Evolutionary conservation across 2,888 invertebrate species (phyloP), one percentile per base, ranked within the genome.

Genomic region (Andrena hattorfiana): DNA sequence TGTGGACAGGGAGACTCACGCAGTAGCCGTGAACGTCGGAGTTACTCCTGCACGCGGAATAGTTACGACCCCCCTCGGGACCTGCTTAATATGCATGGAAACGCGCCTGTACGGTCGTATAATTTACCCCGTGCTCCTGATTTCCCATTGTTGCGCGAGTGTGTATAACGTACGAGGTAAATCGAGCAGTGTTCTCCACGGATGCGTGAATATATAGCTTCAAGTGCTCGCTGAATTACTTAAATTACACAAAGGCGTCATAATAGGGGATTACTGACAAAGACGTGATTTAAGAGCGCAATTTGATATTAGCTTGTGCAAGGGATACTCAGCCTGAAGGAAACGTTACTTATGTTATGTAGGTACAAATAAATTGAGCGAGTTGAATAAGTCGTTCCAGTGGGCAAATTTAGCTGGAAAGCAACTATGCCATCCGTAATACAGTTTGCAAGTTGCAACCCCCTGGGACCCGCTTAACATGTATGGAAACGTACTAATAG

Each of bases 401-500:
- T 6, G 49, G 42, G 54, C 30, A 66, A 70, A 76, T 76, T 56
- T 54, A 54, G 63, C 56, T 13, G 20, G 35, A 51, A 67, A 70
- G 72, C 74, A 54, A 66, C 62, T 76, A 77, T 77, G 69, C 81
- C 72, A 78, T 72, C n/a, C 59, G 48, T 7, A 13, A n/a, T 70
- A 10, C 32, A 4, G 30, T 26, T 26, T 62, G 16, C 56, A 35
- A 64, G 56, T 42, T 62, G 13, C 56, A 35, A 48, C 49, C 63
- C 72, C 20, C 20, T 10, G 66, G 72, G 51, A 32, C 28, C 49
- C 51, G 51, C 13, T 83, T 79, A 83, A 59, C 68, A 70, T 80
- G 72, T 83, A 74, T 79, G 83, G 68, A 84, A 77, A 68, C 67
- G 2, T 75, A 54, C 42, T 75, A 67, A 83, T 73, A 69, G 60